These are phyloP conservation scores for Sciurus vulgaris DNA, from an alignment of 2,797 vertebrate genomes.

Conservation along the genomic window DNA sequence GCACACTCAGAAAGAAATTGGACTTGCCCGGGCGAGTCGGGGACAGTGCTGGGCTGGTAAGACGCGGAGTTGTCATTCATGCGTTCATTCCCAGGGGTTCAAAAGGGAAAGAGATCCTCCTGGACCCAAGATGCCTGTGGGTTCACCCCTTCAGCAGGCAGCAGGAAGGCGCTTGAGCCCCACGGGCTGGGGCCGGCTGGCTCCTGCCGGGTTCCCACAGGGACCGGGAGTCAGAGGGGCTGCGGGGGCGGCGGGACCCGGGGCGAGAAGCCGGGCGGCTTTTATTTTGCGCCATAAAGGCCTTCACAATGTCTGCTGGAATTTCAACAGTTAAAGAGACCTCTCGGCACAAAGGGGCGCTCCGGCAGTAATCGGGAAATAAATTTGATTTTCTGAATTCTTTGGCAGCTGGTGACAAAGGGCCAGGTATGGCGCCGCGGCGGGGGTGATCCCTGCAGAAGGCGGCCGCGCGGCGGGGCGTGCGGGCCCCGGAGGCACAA, in stretches of 20 bases:
- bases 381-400: slow-evolving; percentile 84
- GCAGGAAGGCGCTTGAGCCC: background rate
- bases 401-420: slow-evolving; percentile 83
- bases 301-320: slow-evolving; percentile 46
- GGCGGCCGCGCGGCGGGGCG: slow-evolving; percentile 54
- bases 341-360: slow-evolving; percentile 63
- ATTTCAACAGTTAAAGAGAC: slow-evolving; percentile 65
- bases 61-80: background rate
- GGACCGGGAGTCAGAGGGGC: background rate
- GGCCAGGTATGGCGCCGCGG: slow-evolving; percentile 83
- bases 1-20: background rate
- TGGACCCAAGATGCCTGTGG: background rate
- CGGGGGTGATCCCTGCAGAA: slow-evolving; percentile 83
- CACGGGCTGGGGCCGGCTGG: background rate
- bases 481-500: slow-evolving; percentile 73
- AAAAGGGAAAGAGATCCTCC: background rate
- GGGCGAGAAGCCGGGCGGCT: background rate
- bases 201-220: slow-evolving; percentile 56
- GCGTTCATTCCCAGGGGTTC: background rate
- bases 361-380: slow-evolving; percentile 72
- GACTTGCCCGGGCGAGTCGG: background rate
- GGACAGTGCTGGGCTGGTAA: background rate
- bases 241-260: background rate
- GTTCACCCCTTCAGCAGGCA: slow-evolving; percentile 48
- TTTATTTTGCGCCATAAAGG: slow-evolving; percentile 62